Evolutionary conservation across 2,888 invertebrate genomes (phyloP), one percentile per base, ranked within the genome.

Genomic region (Troilus luridus): DNA sequence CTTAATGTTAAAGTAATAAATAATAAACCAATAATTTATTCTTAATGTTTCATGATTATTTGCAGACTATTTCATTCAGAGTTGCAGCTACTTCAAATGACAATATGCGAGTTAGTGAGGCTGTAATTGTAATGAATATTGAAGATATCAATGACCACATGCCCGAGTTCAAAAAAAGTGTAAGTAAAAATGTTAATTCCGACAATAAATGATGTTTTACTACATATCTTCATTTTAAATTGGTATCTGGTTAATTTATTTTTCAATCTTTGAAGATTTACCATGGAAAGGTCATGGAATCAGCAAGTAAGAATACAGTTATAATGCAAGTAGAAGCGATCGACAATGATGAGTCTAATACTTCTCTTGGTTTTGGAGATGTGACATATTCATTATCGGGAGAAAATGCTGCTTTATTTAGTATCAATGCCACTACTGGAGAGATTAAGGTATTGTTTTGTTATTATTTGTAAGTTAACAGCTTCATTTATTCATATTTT

Each of bases 91-190:
- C 94, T 27, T 91, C 94, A 93, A 92, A 94, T 93, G 91, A 94
- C 93, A 90, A 94, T 93, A 93, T 94, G 93, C 92, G 95, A 93
- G 92, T 94, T 93, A 93, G 93, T 89, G 92, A 92, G 85, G 93
- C 93, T 21, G 92, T 92, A 19, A 92, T 93, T 11, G 92, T 92
- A 60, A 91, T 93, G 91, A 91, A 94, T 93, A 96, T 98, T 0
- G 95, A 96, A 90, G 97, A 98, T 93, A 95, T 96, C 0, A 98
- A 98, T 93, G 98, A 98, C 93, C 97, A 98, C 93, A 95, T 95
- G 92, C 98, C 98, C 0, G 94, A 92, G 77, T 93, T 93, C 72
- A 95, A 95, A 90, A 95, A 96, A 93, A 95, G 95, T 92, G 96
- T 96, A 94, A 94, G 93, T 93, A 81, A 11, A 54, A 27, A 41